Base-by-base conservation (phyloP, 1,140 invertebrate genomes). In the Batillaria attramentaria region DNA sequence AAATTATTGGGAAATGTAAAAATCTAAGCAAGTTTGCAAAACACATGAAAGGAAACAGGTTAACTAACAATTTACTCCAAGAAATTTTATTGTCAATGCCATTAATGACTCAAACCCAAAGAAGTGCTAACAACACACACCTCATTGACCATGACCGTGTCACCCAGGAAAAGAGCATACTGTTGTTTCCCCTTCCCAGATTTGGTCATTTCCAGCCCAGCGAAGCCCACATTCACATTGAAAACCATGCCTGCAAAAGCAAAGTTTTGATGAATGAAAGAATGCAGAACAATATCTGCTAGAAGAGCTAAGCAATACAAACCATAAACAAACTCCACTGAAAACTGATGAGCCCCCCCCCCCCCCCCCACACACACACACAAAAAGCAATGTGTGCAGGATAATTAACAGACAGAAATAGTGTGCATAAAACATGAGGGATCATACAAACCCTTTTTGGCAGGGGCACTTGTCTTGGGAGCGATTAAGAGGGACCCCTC, bases 151-250 rank as follows among this genome's bases (percentile, higher is more conserved):
- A 98, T 89, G 41, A 99, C 97, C 31, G 98, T 99, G 91, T 99
- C 98, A 28, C 98, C 98, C 84, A 99, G 94, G 87, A 98, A 99
- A 0, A 99, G 92, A 1, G 98, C 97, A 91, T 99, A 98, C 5
- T 92, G 94, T 93, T 99, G 98, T 83, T 96, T 95, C 57, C 99
- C 97, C 39, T 94, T 93, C 0, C 96, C 94, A 16, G 79, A 85
- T 43, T 94, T 93, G 92, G 99, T 99, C 13, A 24, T 42, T 28
- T 91, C 92, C 43, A 99, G 92, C 88, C 95, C 96, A n/a, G 96
- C 94, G 43, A 99, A 93, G 60, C 98, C 99, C 83, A 99, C 94
- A 87, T 97, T 97, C 16, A 99, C 93, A 90, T 99, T 99, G 87
- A 99, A 99, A 0, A 99, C 94, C 98, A 99, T 99, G 62, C 96